These are phyloP conservation scores for Syrmaticus mikado DNA, from an alignment of 2,113 vertebrate species.

Conservation along the genomic window DNA sequence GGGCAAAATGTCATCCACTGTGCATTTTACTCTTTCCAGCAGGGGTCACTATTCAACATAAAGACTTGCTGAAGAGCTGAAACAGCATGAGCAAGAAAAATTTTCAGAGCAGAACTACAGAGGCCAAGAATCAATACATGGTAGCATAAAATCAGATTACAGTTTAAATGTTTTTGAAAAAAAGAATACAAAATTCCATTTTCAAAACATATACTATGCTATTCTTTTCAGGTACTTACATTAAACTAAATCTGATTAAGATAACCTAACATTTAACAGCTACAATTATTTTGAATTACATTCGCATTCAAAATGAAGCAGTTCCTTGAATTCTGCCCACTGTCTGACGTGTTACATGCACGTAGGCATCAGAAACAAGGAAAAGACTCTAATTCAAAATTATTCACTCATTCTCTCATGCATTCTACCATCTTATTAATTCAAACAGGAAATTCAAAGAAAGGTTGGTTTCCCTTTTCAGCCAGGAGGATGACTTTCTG, in stretches of 20 bases:
- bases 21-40: background rate
- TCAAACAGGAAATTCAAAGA: background rate
- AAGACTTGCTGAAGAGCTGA: background rate
- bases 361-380: background rate
- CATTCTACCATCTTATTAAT: background rate
- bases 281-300: background rate
- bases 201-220: background rate
- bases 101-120: background rate
- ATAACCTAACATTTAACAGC: background rate
- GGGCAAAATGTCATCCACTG: fast-evolving
- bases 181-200: background rate
- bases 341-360: background rate
- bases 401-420: background rate
- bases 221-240: background rate
- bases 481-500: background rate
- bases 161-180: background rate
- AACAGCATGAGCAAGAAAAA: background rate
- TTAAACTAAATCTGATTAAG: background rate
- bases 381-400: background rate
- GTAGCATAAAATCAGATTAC: background rate
- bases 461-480: background rate
- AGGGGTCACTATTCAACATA: conserved; percentile 22
- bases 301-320: background rate
- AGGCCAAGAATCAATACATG: background rate
- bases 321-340: background rate